Evolutionary conservation across 2,888 invertebrate genomes (phyloP), one percentile per base, ranked within the genome.

Genomic region (Epicampocera succincta): DNA sequence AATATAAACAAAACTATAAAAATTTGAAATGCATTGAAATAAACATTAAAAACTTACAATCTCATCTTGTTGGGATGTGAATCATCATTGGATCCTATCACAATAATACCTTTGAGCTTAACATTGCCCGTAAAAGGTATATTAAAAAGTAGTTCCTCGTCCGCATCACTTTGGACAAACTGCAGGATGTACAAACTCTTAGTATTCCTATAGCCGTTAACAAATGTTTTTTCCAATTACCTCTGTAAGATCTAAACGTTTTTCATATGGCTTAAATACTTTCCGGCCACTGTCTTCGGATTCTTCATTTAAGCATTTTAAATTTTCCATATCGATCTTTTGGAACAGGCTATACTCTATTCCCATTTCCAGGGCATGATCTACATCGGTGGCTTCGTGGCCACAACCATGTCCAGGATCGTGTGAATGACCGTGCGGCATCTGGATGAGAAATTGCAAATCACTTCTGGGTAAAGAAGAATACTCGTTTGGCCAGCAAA

Each of bases 61-160:
- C 96, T 94, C 91, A 99, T 93, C 91, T 94, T 94, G 25, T 94
- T 93, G 15, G 99, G 99, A 92, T 98, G 97, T 19, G 94, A 92
- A 82, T 95, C 94, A 84, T 96, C 94, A 89, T 97, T 95, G 84
- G 96, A 97, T n/a, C 99, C 99, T 85, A 96, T 93, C 68, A 99
- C 92, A 86, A 97, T 96, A 50, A 99, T 94, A 11, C 99, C 99
- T 92, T 98, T 98, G 63, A 99, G 92, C 91, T 99, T 99, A 1
- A 99, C 93, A 92, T 96, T 97, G 40, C 98, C 98, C 44, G 97
- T 97, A 89, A 99, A 99, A 29, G 99, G 99, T 87, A 99, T 97
- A 90, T 98, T 99, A 89, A 99, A 98, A 2, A 99, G 92, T 4
- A 99, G 92, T 91, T 99, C 99, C 91, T 97, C 96, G 92, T 99